Evolutionary conservation across 2,797 vertebrate species (phyloP), one percentile per base, ranked within the genome.

Genomic region (Alexandromys oeconomus): DNA sequence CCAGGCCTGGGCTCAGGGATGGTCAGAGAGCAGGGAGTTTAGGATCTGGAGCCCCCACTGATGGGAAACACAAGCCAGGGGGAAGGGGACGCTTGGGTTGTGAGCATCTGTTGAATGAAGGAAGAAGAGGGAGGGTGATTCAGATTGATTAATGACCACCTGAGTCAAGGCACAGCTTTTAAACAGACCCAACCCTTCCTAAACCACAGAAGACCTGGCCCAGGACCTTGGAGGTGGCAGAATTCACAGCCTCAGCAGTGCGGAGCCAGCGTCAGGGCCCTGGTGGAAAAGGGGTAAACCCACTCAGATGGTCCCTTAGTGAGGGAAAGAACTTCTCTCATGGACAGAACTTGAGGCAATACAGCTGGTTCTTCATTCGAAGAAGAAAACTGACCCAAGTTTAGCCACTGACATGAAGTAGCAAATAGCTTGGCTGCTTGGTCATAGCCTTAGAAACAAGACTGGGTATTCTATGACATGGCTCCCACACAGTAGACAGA

Each of bases 391-490:
- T 10, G 51, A 27, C 43, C n/a, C n/a, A 78, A 69, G 15, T 4
- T 25, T 78, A 29, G 37, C n/a, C 8, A 9, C 40, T 77, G 54
- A 21, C 57, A 9, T 13, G 6, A 80, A 78, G 14, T 43, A 37
- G 51, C 13, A 59, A 78, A 61, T 6, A n/a, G 14, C 11, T 51
- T 61, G 57, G 77, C 27, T 1, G 8, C 14, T 61, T 48, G 61
- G 19, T 63, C 25, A 29, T 37, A 10, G 11, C 13, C 51, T 40
- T 31, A 61, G n/a, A 43, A 71, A 29, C 34, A 31, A n/a, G 40
- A 9, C 9, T 5, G 21, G 34, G 7, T 29, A 25, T 11, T 77
- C 27, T 69, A 13, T n/a, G 12, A n/a, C 2, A 0, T 5, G 34
- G 34, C 8, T 51, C 7, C 74, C 82, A n/a, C 14, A 5, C 21